Evolutionary conservation across 2,113 vertebrate species (phyloP), one percentile per base, ranked within the genome.

Genomic region (Cairina moschata): DNA sequence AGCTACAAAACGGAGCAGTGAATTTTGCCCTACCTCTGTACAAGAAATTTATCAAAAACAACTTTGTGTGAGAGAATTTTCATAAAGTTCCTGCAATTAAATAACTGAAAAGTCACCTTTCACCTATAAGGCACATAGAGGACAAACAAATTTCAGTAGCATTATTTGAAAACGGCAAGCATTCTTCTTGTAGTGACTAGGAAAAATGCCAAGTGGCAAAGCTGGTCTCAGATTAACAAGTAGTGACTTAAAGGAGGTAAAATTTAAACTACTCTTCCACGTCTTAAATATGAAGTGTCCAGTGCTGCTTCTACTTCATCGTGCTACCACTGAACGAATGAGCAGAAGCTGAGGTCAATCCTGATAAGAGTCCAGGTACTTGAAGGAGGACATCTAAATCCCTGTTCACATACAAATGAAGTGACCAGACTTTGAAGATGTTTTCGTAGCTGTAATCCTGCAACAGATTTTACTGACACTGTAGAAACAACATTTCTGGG

Each of bases 101-200:
- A 80, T 59, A 34, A 48, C 46, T 29, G 17, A 83, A 95, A 93
- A 52, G 85, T 42, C 7, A 62, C 42, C 83, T 83, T 91, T 91
- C 52, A 90, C 31, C 68, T 76, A 65, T 21, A 77, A 91, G 76
- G 26, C 58, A 62, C 63, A 56, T 8, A 52, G 58, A 58, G 59
- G 11, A 25, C 67, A 69, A 94, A 65, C 28, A 76, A 87, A 71
- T 89, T 77, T 85, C 77, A 79, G 31, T 38, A 46, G 76, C 56
- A 63, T 77, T 86, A 71, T 81, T 91, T 94, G 82, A 89, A 23
- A 69, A 40, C 17, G 1, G 3, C 20, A 32, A 65, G 42, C 6
- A 84, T 75, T 88, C 31, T 78, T 90, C 76, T 85, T 62, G 56
- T 0, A 0, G 32, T 8, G 34, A 82, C 36, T 26, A 62, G 17